Base-by-base conservation (phyloP, 2,888 invertebrate genomes). In the Thecophora atra region DNA sequence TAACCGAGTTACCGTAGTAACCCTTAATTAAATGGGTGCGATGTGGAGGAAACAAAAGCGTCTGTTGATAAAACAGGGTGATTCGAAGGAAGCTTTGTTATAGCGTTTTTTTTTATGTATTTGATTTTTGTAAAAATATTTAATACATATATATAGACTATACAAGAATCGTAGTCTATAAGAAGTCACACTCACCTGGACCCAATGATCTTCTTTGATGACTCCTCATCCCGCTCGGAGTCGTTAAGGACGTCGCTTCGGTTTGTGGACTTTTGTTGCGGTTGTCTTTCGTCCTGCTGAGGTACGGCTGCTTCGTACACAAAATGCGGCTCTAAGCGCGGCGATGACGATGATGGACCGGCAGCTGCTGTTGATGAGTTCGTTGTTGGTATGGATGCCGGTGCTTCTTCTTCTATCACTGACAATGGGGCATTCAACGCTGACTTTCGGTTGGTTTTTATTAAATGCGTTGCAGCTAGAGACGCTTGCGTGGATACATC, bases 141-240 rank as follows among this genome's bases (percentile, higher is more conserved):
- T n/a, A n/a, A n/a, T n/a, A n/a, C 1, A 3, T 47, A 47, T 17
- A 47, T n/a, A 44, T n/a, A n/a, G 11, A 47, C 4, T n/a, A 8
- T 17, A 47, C 17, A 47, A 47, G 17, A 47, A 47, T 8, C 1
- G 47, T 11, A 47, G 17, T 17, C n/a, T n/a, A 6, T 1, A 47
- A n/a, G 5, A 37, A 37, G 37, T 37, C 37, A n/a, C 47, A 47
- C 47, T 87, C 86, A 90, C 90, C 90, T 90, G 76, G 90, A 90
- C 79, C 89, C 90, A 76, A 90, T 86, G 76, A 90, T 88, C 87
- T 89, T 89, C 82, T 89, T 88, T 65, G 90, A 88, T 73, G 85
- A 83, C 75, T 88, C 88, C 13, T 84, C 85, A 81, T 88, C 88
- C 42, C 75, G 79, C 73, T 84, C 84, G 28, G 71, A 63, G 72